phyloP scores from a whole-genome alignment of 2,797 vertebrate species.

The Heteromormyrus szaboi region DNA sequence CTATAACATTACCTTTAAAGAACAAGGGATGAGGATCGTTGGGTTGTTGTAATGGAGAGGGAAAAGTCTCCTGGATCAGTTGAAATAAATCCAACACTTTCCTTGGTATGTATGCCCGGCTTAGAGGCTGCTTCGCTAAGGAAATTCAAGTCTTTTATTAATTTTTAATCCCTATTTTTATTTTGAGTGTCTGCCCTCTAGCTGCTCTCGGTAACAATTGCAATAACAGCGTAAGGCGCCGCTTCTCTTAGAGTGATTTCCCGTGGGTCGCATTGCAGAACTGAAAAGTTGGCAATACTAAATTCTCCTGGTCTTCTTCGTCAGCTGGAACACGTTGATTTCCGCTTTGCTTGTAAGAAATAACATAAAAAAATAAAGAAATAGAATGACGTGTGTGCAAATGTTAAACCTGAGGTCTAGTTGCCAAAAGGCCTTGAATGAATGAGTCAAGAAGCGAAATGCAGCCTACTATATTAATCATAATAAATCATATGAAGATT shows the following conservation, averaged over 20 bases:
- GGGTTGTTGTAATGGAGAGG: not conserved
- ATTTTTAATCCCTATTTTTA: slow-evolving; percentile 25
- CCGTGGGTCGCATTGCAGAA: not conserved
- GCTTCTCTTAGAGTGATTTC: not conserved
- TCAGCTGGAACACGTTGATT: not conserved
- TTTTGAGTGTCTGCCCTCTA: slow-evolving; percentile 55
- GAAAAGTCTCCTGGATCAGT: not conserved
- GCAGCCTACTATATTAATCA: not conserved
- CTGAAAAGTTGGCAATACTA: not conserved
- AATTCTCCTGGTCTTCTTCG: not conserved
- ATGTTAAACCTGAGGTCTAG: not conserved
- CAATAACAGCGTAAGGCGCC: not conserved
- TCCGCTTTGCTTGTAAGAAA: not conserved
- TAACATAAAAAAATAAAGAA: not conserved
- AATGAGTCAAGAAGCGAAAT: not conserved
- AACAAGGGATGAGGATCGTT: not conserved
- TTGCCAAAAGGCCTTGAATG: not conserved
- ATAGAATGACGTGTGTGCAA: not conserved
- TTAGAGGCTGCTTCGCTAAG: not conserved
- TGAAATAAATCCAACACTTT: not conserved
- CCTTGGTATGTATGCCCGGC: not conserved
- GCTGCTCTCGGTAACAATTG: slow-evolving; percentile 32
- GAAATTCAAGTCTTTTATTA: not conserved
- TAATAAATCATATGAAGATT: not conserved
- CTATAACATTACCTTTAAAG: not conserved